These are phyloP conservation scores for Larimichthys polyactis DNA, from an alignment of 2,113 vertebrate species.

Conservation along the genomic window DNA sequence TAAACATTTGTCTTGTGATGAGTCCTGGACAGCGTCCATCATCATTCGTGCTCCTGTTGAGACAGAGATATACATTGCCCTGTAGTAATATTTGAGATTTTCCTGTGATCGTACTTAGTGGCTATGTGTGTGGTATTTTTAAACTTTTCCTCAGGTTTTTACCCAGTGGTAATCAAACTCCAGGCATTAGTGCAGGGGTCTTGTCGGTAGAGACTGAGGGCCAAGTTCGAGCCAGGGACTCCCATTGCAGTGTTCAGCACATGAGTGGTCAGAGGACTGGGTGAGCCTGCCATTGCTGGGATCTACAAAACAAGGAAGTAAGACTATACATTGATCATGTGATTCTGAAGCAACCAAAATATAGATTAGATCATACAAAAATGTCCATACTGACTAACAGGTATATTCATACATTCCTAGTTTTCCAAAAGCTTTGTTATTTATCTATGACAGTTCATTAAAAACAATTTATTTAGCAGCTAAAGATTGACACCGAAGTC, in stretches of 20 bases:
- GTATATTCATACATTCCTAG: background rate
- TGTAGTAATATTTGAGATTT: background rate
- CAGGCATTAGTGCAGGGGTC: conserved; percentile 69
- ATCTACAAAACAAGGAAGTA: conserved; percentile 49
- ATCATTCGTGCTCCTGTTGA: conserved; percentile 84
- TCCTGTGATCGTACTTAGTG: background rate
- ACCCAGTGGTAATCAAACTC: conserved; percentile 79
- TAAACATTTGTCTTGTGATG: conserved; percentile 78
- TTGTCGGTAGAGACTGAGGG: conserved; percentile 74
- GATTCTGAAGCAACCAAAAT: background rate
- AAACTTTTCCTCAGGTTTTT: conserved; percentile 40
- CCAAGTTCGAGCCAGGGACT: conserved; percentile 79
- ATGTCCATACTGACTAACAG: background rate
- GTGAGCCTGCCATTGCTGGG: conserved; percentile 68
- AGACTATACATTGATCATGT: background rate
- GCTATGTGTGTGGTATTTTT: background rate
- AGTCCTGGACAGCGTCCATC: conserved; percentile 89
- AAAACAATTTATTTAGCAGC: no score
- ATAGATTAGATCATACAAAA: background rate
- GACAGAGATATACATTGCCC: background rate
- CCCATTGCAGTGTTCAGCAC: conserved; percentile 82
- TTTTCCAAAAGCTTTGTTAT: background rate
- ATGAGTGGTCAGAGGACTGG: conserved; percentile 83
- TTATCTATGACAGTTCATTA: background rate
- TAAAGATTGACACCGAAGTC: no score